Percentiles rank a stretch among this genome's conserved stretches.
phyloP scores from a whole-genome alignment of 2,888 invertebrate species.

The Nomada flava region DNA sequence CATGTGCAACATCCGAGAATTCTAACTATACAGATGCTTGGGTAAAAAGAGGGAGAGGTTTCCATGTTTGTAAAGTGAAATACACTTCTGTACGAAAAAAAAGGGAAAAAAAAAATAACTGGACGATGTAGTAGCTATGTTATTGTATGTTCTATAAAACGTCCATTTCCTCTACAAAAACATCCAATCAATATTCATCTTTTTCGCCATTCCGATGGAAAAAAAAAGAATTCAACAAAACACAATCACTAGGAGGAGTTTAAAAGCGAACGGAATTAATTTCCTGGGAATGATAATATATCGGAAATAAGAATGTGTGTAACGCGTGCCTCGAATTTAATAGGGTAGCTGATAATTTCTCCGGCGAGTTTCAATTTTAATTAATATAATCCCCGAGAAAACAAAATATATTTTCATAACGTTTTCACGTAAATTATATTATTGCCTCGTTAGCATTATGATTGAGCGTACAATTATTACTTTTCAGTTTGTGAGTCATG shows the following conservation, averaged over 20 bases:
- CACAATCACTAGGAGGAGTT: background rate
- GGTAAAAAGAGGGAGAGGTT: background rate
- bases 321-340: slow-evolving; percentile 38
- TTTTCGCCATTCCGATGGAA: background rate
- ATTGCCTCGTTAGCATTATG: background rate
- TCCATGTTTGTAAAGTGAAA: slow-evolving; percentile 44
- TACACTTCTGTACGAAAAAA: slow-evolving; percentile 35
- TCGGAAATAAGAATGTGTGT: slow-evolving; percentile 22
- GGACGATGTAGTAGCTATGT: background rate
- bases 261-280: slow-evolving; percentile 6
- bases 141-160: slow-evolving; percentile 5
- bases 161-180: slow-evolving; percentile 10
- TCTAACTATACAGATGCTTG: slow-evolving; percentile 42
- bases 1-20: slow-evolving; percentile 25
- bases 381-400: background rate
- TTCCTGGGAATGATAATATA: slow-evolving; percentile 7
- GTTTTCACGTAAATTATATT: slow-evolving; percentile 14
- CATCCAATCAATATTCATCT: background rate
- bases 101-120: background rate
- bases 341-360: slow-evolving; percentile 30
- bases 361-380: slow-evolving; percentile 1
- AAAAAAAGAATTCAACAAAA: background rate
- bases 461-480: background rate
- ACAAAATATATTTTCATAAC: slow-evolving; percentile 12
- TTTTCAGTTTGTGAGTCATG: background rate